A percentile compares a stretch with the other conserved stretches of the same genome.
Conservation (phyloP, 2,888 invertebrate species). For the Zootermopsis nevadensis region DNA sequence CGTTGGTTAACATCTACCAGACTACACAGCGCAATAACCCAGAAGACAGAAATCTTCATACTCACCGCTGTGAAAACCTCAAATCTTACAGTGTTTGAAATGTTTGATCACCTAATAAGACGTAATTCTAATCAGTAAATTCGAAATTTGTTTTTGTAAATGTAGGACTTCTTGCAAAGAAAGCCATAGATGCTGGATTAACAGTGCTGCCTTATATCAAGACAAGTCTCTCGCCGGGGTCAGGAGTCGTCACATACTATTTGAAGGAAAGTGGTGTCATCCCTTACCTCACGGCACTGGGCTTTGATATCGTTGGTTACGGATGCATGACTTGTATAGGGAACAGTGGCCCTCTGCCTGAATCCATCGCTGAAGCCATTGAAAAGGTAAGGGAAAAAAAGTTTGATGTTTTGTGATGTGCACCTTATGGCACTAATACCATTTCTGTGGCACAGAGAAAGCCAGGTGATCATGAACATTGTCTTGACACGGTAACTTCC, state of each 20-base stretch:
- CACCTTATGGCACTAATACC: no score
- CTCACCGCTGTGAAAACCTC: no score
- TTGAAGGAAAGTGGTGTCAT: slow-evolving; percentile 91
- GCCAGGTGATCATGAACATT: no score
- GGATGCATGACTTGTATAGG: slow-evolving; percentile 99
- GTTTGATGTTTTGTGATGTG: no score
- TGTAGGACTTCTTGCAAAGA: slow-evolving; percentile 87
- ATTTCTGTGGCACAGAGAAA: no score
- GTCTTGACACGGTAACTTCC: no score
- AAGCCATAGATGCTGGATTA: slow-evolving; percentile 92
- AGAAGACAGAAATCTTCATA: no score
- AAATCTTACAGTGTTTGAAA: no score
- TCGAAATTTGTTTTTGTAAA: slow-evolving; percentile 24
- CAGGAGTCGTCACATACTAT: slow-evolving; percentile 94
- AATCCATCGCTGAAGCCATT: slow-evolving; percentile 90
- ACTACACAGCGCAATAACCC: no score
- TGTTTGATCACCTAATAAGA: no score
- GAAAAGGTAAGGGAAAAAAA: slow-evolving; percentile 72
- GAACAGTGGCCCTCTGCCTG: slow-evolving; percentile 95
- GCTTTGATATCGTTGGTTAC: slow-evolving; percentile 97
- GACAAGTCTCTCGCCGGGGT: slow-evolving; percentile 96
- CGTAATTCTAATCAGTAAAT: neutral
- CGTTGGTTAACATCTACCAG: no score
- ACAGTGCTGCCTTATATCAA: slow-evolving; percentile 93
- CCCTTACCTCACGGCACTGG: slow-evolving; percentile 85